These are phyloP conservation scores for Acropternis orthonyx DNA, from an alignment of 2,797 vertebrate species.

Conservation along the genomic window DNA sequence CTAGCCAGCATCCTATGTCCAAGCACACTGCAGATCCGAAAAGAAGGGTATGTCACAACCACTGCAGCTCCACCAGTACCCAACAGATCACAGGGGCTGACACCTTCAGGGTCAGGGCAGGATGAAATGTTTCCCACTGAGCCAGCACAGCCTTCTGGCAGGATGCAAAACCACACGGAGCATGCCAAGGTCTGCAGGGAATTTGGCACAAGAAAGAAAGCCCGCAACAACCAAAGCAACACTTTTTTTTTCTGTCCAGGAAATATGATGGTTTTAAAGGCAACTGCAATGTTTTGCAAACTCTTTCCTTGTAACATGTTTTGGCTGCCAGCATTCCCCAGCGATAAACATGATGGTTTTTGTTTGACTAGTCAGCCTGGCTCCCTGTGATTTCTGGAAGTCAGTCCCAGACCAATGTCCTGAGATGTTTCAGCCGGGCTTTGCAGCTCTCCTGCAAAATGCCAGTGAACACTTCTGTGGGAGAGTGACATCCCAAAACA, in stretches of 20 bases:
- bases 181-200: not conserved
- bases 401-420: not conserved
- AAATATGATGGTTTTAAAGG: slow-evolving; percentile 11
- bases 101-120: not conserved
- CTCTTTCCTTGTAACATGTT: not conserved
- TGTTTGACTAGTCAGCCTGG: not conserved
- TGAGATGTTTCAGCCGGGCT: not conserved
- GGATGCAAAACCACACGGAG: not conserved
- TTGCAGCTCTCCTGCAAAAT: not conserved
- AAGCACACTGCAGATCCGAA: not conserved
- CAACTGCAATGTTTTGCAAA: not conserved
- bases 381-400: slow-evolving; percentile 7
- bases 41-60: not conserved
- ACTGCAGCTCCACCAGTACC: not conserved
- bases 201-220: slow-evolving; percentile 14
- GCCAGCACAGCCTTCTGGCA: not conserved
- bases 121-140: not conserved
- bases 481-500: not conserved
- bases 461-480: not conserved
- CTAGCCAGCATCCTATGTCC: not conserved
- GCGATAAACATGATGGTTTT: not conserved
- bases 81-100: not conserved
- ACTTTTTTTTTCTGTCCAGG: not conserved
- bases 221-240: not conserved
- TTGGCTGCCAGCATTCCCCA: not conserved